phyloP scores from a whole-genome alignment of 92 coral and sea anemone species.

The Blastomussa wellsi region DNA sequence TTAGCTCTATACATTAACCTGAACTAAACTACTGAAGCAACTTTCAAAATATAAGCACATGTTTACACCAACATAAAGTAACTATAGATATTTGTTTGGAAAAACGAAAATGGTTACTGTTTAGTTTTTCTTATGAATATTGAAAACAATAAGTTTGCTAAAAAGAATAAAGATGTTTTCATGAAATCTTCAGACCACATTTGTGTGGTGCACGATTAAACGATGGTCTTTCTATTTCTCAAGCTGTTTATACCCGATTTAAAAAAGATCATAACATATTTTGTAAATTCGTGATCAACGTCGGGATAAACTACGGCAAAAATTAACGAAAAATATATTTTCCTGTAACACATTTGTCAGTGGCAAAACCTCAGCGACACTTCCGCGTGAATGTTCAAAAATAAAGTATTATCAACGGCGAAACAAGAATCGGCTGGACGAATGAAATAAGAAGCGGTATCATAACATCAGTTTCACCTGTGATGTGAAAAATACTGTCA shows the following conservation, averaged over 20 bases:
- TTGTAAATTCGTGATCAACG: not conserved
- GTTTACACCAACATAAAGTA: constrained; percentile 8
- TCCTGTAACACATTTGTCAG: not conserved
- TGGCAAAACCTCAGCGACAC: not conserved
- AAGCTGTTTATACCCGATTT: not conserved
- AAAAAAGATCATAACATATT: not conserved
- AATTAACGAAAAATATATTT: not conserved
- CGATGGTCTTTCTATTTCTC: not conserved
- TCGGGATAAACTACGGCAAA: not conserved
- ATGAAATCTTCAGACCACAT: not conserved
- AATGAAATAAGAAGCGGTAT: not conserved
- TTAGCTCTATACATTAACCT: not conserved
- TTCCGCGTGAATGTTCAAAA: not conserved
- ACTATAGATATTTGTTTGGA: not conserved
- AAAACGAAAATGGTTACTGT: not conserved
- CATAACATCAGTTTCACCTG: not conserved
- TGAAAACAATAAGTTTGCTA: not conserved
- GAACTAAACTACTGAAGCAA: not conserved
- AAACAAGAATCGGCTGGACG: not conserved
- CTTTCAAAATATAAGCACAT: constrained; percentile 4
- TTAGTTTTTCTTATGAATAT: not conserved
- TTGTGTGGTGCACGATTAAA: not conserved
- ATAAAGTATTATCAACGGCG: not conserved
- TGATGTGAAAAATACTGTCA: no score
- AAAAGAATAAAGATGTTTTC: not conserved